phyloP scores from a whole-genome alignment of 2,797 vertebrate genomes.

The Sebastes cheni region DNA sequence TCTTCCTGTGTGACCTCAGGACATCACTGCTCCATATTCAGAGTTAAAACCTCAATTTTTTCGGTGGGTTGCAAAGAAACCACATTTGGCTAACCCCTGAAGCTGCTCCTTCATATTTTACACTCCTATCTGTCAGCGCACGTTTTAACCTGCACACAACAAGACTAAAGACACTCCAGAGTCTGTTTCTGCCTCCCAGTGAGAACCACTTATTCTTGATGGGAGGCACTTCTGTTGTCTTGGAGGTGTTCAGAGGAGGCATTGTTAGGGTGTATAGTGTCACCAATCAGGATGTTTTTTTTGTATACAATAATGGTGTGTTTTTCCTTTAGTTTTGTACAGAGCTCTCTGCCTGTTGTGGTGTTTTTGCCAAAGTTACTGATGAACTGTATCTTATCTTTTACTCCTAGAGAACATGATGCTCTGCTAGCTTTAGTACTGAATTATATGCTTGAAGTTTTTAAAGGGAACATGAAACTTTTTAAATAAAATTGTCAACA shows the following conservation, averaged over 20 bases:
- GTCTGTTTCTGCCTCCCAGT: not conserved
- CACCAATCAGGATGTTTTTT: conserved; percentile 13
- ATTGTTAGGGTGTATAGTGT: not conserved
- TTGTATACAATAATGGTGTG: conserved; percentile 22
- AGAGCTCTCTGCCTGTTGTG: conserved; percentile 31
- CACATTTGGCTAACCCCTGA: not conserved
- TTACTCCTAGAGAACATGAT: conserved; percentile 16
- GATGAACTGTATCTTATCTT: conserved; percentile 34
- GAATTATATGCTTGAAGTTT: conserved; percentile 55
- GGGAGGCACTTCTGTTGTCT: not conserved
- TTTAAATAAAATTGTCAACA: conserved; percentile 70
- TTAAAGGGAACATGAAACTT: conserved; percentile 66
- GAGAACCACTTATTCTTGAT: not conserved
- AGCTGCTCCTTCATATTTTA: conserved; percentile 8
- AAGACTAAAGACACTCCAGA: conserved; percentile 34
- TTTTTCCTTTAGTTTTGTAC: conserved; percentile 56
- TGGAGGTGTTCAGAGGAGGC: conserved; percentile 22
- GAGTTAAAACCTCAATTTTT: not conserved
- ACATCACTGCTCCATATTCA: not conserved
- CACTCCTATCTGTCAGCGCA: conserved; percentile 21
- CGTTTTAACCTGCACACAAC: not conserved
- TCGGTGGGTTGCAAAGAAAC: not conserved
- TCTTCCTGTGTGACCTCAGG: conserved; percentile 46
- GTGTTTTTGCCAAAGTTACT: conserved; percentile 65
- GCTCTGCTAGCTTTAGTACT: conserved; percentile 52